Percentiles rank a stretch among this genome's conserved stretches.
These are phyloP conservation scores for Dolichoris vasculosae DNA, from an alignment of 1,140 invertebrate species.

Conservation along the genomic window DNA sequence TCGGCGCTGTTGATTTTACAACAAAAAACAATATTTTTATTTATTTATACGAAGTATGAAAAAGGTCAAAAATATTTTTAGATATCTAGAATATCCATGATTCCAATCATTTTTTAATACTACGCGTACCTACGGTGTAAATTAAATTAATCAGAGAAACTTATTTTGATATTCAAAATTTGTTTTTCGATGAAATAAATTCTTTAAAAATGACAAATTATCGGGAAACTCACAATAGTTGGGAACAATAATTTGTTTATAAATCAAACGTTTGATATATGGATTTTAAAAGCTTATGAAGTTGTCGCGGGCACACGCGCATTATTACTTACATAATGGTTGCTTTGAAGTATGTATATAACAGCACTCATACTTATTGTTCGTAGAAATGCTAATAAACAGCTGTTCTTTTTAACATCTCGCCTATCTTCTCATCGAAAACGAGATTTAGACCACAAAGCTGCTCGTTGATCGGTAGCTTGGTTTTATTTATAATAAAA, in stretches of 20 bases:
- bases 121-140: background rate
- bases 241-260: background rate
- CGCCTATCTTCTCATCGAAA: background rate
- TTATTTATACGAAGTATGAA: background rate
- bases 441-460: background rate
- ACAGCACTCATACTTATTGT: background rate
- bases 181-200: background rate
- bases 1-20: background rate
- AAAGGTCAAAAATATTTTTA: background rate
- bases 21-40: background rate
- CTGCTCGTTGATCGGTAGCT: background rate
- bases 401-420: background rate
- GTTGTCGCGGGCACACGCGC: background rate
- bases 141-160: background rate
- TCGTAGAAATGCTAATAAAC: background rate
- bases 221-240: background rate
- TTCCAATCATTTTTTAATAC: background rate
- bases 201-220: background rate
- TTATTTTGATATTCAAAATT: background rate
- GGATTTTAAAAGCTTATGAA: background rate
- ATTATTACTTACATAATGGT: slow-evolving; percentile 8
- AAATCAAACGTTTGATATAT: background rate
- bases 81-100: background rate
- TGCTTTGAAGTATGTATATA: background rate
- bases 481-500: background rate